Conservation (phyloP, 2,113 vertebrate species). For the Peucedramus taeniatus region DNA sequence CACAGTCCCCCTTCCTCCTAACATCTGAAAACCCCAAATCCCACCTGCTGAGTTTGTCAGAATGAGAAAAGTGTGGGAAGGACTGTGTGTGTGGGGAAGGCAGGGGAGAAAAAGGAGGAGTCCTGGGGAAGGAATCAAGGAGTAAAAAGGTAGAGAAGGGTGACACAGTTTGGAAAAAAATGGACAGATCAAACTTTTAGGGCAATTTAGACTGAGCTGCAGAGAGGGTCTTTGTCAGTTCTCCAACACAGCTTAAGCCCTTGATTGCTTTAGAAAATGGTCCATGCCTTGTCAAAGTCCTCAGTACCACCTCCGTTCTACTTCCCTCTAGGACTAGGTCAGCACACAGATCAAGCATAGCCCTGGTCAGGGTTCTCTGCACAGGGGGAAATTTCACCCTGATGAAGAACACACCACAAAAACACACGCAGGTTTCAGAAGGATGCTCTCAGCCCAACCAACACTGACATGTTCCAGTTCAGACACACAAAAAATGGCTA, state of each 20-base stretch:
- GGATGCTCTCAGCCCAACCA: neutral
- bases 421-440: neutral
- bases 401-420: neutral
- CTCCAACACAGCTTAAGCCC: neutral
- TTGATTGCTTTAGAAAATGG: neutral
- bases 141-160: neutral
- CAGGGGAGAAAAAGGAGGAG: neutral
- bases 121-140: neutral
- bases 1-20: neutral
- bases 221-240: neutral
- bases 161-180: neutral
- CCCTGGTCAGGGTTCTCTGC: slow-evolving; percentile 10
- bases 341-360: neutral
- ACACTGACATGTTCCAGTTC: neutral
- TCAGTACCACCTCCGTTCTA: neutral
- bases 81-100: neutral
- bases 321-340: neutral
- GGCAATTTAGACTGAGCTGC: neutral
- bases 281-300: neutral
- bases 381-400: slow-evolving; percentile 19
- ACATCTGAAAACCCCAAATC: neutral
- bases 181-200: neutral
- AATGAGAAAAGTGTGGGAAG: neutral
- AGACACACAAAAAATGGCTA: neutral
- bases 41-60: neutral